Conservation (phyloP, 1,140 invertebrate species). For the Ceratina japonica region DNA sequence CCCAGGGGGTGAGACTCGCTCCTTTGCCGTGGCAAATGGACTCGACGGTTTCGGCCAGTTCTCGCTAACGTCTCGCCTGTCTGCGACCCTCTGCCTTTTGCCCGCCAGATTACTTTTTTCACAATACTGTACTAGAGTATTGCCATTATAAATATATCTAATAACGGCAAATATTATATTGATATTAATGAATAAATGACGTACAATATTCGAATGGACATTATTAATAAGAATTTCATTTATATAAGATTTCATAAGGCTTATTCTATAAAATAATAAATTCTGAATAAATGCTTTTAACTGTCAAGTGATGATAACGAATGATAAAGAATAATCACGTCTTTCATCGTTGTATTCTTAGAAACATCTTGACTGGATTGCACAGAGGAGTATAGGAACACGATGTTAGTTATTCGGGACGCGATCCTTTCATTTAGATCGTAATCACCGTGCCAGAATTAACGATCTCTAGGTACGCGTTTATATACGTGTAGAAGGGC, state of each 20-base stretch:
- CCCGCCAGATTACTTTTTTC: background rate
- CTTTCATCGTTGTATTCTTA: too few species aligned
- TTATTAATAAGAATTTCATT: background rate
- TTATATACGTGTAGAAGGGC: slow-evolving; percentile 46
- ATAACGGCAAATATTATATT: background rate
- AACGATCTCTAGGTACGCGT: slow-evolving; percentile 49
- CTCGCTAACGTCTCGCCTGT: background rate
- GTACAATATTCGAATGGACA: too few species aligned
- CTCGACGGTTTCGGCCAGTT: slow-evolving; percentile 49
- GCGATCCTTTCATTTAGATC: slow-evolving; percentile 46
- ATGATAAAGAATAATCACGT: too few species aligned
- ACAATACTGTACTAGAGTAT: background rate
- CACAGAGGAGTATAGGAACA: background rate
- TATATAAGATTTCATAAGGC: background rate
- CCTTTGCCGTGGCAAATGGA: slow-evolving; percentile 47
- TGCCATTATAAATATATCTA: background rate
- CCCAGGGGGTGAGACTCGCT: slow-evolving; percentile 35
- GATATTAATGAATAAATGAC: too few species aligned
- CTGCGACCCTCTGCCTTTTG: background rate
- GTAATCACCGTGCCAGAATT: slow-evolving; percentile 47
- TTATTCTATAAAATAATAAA: background rate
- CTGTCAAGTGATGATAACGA: too few species aligned
- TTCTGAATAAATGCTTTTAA: too few species aligned
- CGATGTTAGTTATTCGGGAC: slow-evolving; percentile 36
- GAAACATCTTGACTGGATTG: background rate